Percentiles rank a stretch among this genome's conserved stretches.
These are phyloP conservation scores for Ascidia mentula DNA, from an alignment of 23 tunicate genomes.

Conservation along the genomic window DNA sequence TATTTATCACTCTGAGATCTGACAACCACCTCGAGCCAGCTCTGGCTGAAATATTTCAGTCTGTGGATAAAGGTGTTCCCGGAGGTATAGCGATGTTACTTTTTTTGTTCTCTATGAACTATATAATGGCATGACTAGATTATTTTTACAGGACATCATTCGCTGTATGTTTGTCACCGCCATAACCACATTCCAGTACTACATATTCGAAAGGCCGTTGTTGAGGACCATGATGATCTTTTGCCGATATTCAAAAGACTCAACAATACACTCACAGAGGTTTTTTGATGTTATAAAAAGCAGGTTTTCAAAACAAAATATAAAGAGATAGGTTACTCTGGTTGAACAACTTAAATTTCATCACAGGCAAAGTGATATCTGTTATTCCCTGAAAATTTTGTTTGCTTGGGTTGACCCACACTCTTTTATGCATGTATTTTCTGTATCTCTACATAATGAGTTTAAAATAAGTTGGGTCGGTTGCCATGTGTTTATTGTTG, in stretches of 20 bases:
- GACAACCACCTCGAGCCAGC: slow-evolving; percentile 74
- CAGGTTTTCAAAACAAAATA: no score
- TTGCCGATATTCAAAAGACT: slow-evolving; percentile 78
- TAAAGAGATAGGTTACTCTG: no score
- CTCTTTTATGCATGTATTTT: no score
- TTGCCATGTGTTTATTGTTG: no score
- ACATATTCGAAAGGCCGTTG: slow-evolving; percentile 81
- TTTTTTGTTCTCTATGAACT: background rate
- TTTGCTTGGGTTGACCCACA: no score
- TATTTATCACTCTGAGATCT: slow-evolving; percentile 42
- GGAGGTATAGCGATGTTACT: background rate
- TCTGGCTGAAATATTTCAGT: slow-evolving; percentile 59
- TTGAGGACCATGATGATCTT: slow-evolving; percentile 94
- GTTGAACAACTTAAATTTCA: no score
- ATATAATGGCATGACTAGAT: background rate
- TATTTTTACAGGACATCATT: slow-evolving; percentile 32
- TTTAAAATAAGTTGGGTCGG: no score
- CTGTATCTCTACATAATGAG: no score
- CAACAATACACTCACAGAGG: slow-evolving; percentile 63
- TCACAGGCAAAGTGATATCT: no score
- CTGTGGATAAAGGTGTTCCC: slow-evolving; percentile 16
- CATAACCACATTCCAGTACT: slow-evolving; percentile 87
- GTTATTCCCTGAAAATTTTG: no score
- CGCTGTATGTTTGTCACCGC: slow-evolving; percentile 66
- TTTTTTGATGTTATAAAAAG: no score